These are phyloP conservation scores for Homalodisca vitripennis DNA, from an alignment of 1,140 invertebrate genomes.

Conservation along the genomic window DNA sequence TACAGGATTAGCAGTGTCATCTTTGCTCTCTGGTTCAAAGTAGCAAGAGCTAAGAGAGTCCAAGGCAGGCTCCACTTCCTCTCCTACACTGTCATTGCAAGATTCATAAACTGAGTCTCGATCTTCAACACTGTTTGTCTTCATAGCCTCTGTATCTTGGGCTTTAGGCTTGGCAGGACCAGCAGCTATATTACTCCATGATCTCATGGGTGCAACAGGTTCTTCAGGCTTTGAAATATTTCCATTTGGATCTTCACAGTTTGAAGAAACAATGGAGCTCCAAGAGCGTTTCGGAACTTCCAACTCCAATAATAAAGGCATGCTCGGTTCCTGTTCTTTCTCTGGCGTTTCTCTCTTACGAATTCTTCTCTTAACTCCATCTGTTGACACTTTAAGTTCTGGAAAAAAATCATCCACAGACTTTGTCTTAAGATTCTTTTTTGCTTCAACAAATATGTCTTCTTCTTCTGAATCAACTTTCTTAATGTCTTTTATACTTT, in stretches of 20 bases:
- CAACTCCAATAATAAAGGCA: no score
- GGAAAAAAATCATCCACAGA: not conserved
- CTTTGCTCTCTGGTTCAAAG: conserved; percentile 11
- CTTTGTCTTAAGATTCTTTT: not conserved
- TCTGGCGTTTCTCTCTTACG: not conserved
- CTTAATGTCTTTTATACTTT: not conserved
- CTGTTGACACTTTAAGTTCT: not conserved
- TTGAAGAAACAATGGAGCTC: conserved; percentile 13
- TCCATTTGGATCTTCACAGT: conserved; percentile 9
- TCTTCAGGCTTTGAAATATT: conserved; percentile 15
- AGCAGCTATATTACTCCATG: conserved; percentile 3
- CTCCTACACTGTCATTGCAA: conserved; percentile 36
- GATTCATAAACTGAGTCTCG: conserved; percentile 40
- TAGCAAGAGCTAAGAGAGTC: conserved; percentile 21
- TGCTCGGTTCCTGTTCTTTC: not conserved
- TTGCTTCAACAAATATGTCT: not conserved
- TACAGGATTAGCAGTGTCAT: conserved; percentile 22
- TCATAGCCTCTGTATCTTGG: not conserved
- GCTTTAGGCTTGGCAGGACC: not conserved
- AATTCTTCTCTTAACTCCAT: conserved; percentile 10
- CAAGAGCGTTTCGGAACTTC: conserved; percentile 8
- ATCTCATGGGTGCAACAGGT: not conserved
- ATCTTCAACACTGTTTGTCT: conserved; percentile 34
- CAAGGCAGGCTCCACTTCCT: not conserved
- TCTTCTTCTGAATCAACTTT: conserved; percentile 17